Evolutionary conservation across 1,140 invertebrate species (phyloP), one percentile per base, ranked within the genome.

Genomic region (Teleopsis dalmanni): DNA sequence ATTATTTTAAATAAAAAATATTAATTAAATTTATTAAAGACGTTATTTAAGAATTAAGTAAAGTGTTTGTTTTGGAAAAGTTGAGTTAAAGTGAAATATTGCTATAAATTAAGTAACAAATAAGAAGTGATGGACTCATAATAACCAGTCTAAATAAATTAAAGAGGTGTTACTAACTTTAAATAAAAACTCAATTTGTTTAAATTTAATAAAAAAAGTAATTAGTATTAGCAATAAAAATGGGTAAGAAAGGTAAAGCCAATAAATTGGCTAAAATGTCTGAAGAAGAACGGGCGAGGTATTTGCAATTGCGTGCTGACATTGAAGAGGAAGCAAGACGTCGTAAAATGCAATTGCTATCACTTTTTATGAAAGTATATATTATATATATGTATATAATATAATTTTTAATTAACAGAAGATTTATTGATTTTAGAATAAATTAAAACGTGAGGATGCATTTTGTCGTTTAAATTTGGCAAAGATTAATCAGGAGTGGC

Each of bases 401-500:
- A 21, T 10, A 27, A 26, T 21, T 11, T 23, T 29, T 21, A 18
- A 26, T 26, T 10, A 10, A 27, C 5, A 19, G 0, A 21, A 37
- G n/a, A 1, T 7, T 21, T 10, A 35, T 25, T 25, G 2, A n/a
- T 31, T 42, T 34, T 59, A 88, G 85, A 87, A 83, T 59, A 89
- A 89, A 76, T 70, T 89, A 6, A 84, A 83, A 65, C 81, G 78
- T 37, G 87, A 90, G 63, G 84, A 88, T 67, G 76, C 78, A 6
- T 88, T 85, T 66, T 76, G 82, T 1, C 78, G 85, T 46, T 71
- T 87, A 25, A 90, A 90, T 62, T 79, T 80, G 51, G 85, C 86
- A 0, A 90, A 90, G 72, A 83, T 90, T 16, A 88, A 89, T 60
- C 83, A 87, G 70, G 80, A 86, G 62, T 89, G 87, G 87, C 77